Evolutionary conservation across 2,888 invertebrate genomes (phyloP), one percentile per base, ranked within the genome.

Genomic region (Muschampia staudingeri): DNA sequence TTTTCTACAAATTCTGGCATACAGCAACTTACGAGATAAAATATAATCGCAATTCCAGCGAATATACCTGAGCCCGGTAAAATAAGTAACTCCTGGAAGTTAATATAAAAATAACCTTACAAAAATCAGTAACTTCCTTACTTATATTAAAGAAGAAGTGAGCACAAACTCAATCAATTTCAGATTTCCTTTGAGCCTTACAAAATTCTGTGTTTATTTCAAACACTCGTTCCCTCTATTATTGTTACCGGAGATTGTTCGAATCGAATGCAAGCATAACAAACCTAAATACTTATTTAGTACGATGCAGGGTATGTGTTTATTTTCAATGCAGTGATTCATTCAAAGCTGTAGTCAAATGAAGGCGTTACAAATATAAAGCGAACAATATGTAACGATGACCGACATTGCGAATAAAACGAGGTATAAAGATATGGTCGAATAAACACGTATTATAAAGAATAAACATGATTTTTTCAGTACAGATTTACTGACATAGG

Each of bases 311-410:
- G 25, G 25, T 25, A 79, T n/a, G 69, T 77, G 79, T 84, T 84
- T 83, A 82, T 77, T 69, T 82, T 79, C 65, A 42, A 69, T 37
- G 65, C 25, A 70, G 73, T 85, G 82, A 85, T 82, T 84, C 83
- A 84, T 81, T 71, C 75, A 80, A 61, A 78, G 25, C 52, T 69
- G 67, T 69, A 69, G 25, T 30, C 71, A 52, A 84, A 83, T 81
- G 73, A 75, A 75, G 11, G 73, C 65, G 67, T 34, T 67, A 73
- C 67, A 37, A 48, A 80, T 79, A 44, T 73, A 73, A 80, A 73
- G 44, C 67, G 37, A 65, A 65, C 75, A 65, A 67, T 48, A 52
- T 73, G 72, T 80, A 69, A 75, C 37, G 61, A 65, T 1, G 34
- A 80, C 34, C n/a, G 42, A 67, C 48, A 30, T 48, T 16, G 40